A percentile compares a stretch with the other conserved stretches of the same genome.
These are phyloP conservation scores for Archivesica marissinica DNA, from an alignment of 1,140 invertebrate genomes.

Conservation along the genomic window DNA sequence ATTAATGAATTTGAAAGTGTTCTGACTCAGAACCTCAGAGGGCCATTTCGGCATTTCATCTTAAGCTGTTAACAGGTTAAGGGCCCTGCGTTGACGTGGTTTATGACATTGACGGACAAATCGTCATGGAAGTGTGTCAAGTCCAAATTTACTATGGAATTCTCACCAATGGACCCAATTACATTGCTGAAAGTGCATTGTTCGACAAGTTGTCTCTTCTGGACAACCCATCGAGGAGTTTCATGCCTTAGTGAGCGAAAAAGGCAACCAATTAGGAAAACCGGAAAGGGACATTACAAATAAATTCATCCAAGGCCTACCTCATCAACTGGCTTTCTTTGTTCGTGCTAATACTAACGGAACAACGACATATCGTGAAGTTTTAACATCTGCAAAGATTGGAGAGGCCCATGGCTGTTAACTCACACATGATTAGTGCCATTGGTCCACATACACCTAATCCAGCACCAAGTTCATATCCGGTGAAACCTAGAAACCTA, in stretches of 20 bases:
- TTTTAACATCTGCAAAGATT: neutral
- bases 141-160: neutral
- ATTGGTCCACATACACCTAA: no score
- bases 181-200: neutral
- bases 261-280: neutral
- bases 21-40: no score
- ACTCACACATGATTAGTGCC: no score
- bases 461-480: no score
- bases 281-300: neutral
- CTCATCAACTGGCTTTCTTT: constrained; percentile 17
- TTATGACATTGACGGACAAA: neutral
- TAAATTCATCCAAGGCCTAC: constrained; percentile 21
- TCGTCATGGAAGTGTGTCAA: constrained; percentile 10
- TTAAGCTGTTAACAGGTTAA: no score
- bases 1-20: no score
- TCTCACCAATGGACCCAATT: neutral
- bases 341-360: no score
- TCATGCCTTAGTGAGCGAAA: neutral
- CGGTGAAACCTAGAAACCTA: no score
- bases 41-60: no score
- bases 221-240: neutral
- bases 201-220: constrained; percentile 5
- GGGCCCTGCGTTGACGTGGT: no score
- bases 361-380: no score
- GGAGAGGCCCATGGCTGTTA: neutral